These are phyloP conservation scores for Leucoptera coffeella DNA, from an alignment of 2,888 invertebrate genomes.

Conservation along the genomic window DNA sequence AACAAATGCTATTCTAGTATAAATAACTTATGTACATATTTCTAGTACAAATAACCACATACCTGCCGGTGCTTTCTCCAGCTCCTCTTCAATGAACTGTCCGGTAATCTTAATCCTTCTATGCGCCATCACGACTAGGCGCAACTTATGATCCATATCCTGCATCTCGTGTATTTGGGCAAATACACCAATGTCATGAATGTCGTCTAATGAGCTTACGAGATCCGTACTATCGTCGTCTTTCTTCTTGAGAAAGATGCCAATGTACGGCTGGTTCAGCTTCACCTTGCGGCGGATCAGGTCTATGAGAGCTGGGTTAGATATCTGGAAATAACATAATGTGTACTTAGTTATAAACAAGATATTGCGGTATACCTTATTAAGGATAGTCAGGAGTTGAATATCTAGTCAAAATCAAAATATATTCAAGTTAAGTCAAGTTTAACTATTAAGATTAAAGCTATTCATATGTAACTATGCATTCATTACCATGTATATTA, in stretches of 20 bases:
- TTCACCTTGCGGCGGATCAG: slow-evolving; percentile 89
- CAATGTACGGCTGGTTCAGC: slow-evolving; percentile 94
- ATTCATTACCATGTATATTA: no score
- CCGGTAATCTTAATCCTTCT: slow-evolving; percentile 76
- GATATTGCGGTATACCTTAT: no score
- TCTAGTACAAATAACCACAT: no score
- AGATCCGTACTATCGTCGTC: slow-evolving; percentile 78
- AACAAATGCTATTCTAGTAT: no score
- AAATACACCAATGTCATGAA: slow-evolving; percentile 90
- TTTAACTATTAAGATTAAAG: no score
- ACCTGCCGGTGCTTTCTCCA: slow-evolving; percentile 54
- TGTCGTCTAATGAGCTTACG: slow-evolving; percentile 75
- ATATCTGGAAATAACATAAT: slow-evolving; percentile 61
- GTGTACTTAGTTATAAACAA: no score
- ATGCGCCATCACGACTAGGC: slow-evolving; percentile 93
- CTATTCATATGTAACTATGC: no score
- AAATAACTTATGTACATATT: no score
- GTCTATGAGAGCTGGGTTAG: slow-evolving; percentile 82
- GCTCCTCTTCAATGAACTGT: slow-evolving; percentile 69
- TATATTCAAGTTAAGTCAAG: no score
- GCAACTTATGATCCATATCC: slow-evolving; percentile 83
- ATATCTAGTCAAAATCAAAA: no score
- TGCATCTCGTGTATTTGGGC: slow-evolving; percentile 98
- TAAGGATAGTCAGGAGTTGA: no score
- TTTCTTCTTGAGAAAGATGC: slow-evolving; percentile 90